phyloP scores from a whole-genome alignment of 2,888 invertebrate genomes.

The Carterocephalus palaemon region DNA sequence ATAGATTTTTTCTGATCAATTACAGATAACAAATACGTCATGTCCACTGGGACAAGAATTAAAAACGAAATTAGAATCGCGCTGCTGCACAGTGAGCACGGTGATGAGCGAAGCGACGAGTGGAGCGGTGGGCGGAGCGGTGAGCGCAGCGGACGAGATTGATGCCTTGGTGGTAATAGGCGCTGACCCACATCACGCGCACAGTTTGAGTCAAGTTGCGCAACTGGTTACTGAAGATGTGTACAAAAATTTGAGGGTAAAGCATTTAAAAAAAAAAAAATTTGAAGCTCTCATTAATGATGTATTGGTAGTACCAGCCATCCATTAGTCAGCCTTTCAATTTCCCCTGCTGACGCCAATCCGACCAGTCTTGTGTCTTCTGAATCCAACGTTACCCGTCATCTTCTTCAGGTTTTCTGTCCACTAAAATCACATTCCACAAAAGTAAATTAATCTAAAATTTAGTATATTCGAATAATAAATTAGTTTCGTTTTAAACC shows the following conservation, averaged over 20 bases:
- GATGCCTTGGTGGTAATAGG: slow-evolving; percentile 65
- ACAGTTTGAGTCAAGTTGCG: slow-evolving; percentile 51
- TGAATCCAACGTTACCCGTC: too few relatives aligned
- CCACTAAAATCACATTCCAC: too few relatives aligned
- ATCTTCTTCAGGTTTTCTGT: too few relatives aligned
- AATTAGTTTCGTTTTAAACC: too few relatives aligned
- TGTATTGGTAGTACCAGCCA: too few relatives aligned
- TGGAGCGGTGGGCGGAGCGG: slow-evolving; percentile 31
- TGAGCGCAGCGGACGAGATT: slow-evolving; percentile 36
- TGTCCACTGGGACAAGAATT: slow-evolving; percentile 53
- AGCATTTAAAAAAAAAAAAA: background rate
- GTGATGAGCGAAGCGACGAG: slow-evolving; percentile 34
- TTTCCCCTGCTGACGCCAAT: too few relatives aligned
- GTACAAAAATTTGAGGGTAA: slow-evolving; percentile 61
- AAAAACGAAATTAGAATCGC: slow-evolving; percentile 46
- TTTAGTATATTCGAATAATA: too few relatives aligned
- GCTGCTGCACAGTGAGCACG: slow-evolving; percentile 51
- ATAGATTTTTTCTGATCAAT: too few relatives aligned
- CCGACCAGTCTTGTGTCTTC: too few relatives aligned
- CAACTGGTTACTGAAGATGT: slow-evolving; percentile 57
- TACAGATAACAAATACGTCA: slow-evolving; percentile 58
- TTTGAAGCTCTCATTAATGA: too few relatives aligned
- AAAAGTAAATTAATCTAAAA: too few relatives aligned
- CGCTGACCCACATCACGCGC: slow-evolving; percentile 43
- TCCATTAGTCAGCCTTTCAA: too few relatives aligned